Conservation (phyloP, 2,888 invertebrate species). For the Biston stratarius region DNA sequence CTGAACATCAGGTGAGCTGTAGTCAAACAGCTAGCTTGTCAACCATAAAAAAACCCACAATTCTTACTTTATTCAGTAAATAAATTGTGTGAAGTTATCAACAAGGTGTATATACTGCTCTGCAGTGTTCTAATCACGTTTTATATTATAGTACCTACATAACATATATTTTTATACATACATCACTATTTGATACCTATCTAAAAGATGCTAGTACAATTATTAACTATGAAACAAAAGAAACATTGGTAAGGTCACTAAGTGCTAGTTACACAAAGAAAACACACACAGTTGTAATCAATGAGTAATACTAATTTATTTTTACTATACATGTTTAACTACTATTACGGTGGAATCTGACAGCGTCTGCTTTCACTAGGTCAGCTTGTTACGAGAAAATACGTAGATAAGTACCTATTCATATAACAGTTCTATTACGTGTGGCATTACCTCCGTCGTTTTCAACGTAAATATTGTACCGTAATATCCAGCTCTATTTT, state of each 20-base stretch:
- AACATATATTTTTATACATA: no score
- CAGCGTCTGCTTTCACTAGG: slow-evolving; percentile 33
- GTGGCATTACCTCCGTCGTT: neutral
- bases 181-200: no score
- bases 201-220: no score
- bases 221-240: neutral
- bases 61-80: no score
- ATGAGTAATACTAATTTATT: slow-evolving; percentile 52
- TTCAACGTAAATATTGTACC: neutral
- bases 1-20: no score
- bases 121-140: no score
- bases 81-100: no score
- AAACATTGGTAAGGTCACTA: slow-evolving; percentile 38
- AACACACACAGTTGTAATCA: slow-evolving; percentile 41
- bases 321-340: slow-evolving; percentile 2
- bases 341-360: slow-evolving; percentile 30
- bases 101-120: no score
- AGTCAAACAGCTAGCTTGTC: no score
- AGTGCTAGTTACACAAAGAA: slow-evolving; percentile 43
- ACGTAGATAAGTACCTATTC: neutral
- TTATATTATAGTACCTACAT: no score
- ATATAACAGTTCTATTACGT: neutral
- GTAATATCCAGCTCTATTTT: no score
- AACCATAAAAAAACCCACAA: no score
- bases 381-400: neutral